Percentiles rank a stretch among this genome's conserved stretches.
Conservation (phyloP, 2,888 invertebrate species). For the Ornithoptera alexandrae region DNA sequence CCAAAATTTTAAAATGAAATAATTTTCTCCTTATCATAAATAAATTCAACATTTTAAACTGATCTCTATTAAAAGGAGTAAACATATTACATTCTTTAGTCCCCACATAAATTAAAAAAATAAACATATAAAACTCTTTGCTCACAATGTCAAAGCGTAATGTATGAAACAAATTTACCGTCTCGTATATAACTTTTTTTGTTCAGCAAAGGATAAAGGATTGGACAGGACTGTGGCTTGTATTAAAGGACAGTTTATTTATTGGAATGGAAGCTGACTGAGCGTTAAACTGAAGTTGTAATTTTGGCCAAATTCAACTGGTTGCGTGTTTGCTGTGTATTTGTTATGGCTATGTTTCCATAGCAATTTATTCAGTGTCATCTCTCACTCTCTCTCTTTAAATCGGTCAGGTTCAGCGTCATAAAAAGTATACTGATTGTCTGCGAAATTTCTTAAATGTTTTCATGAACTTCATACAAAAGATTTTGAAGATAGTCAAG, state of each 20-base stretch:
- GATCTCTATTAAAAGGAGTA: too few relatives aligned
- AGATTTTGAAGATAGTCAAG: too few relatives aligned
- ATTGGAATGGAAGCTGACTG: not conserved
- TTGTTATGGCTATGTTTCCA: too few relatives aligned
- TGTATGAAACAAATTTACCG: slow-evolving; percentile 19
- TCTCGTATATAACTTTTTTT: slow-evolving; percentile 6
- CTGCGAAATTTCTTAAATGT: too few relatives aligned
- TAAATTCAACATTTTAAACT: too few relatives aligned
- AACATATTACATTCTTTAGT: not conserved
- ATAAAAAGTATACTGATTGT: too few relatives aligned
- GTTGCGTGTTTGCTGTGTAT: not conserved
- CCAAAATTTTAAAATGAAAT: too few relatives aligned
- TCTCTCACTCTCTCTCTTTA: too few relatives aligned
- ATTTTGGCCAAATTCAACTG: not conserved
- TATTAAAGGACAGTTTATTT: slow-evolving; percentile 19
- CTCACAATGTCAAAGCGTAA: slow-evolving; percentile 13
- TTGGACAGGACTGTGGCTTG: slow-evolving; percentile 14
- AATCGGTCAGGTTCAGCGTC: too few relatives aligned
- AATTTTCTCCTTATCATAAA: too few relatives aligned
- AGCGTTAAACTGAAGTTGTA: not conserved
- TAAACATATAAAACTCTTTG: not conserved
- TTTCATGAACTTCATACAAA: too few relatives aligned
- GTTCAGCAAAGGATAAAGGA: not conserved
- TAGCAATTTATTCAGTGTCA: too few relatives aligned
- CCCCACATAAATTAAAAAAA: not conserved